A percentile compares a stretch with the other conserved stretches of the same genome.
These are phyloP conservation scores for Drosophila jambulina DNA, from an alignment of 1,140 invertebrate species.

Conservation along the genomic window DNA sequence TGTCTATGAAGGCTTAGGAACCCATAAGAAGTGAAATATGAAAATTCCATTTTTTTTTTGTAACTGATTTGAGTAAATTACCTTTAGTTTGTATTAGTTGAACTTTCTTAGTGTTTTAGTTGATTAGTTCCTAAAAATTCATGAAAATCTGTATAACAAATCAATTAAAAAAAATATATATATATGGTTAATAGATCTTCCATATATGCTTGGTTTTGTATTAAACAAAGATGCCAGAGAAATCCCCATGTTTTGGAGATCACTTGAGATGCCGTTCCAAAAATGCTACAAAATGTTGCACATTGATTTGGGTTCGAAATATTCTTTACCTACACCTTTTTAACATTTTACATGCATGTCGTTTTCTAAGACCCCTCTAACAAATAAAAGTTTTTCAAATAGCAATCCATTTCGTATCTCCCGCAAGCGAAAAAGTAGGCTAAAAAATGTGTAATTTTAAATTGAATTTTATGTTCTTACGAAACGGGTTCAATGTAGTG, in stretches of 20 bases:
- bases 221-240: too few species aligned
- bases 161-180: not conserved
- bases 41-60: not conserved
- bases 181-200: too few species aligned
- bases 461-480: not conserved
- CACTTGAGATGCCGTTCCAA: not conserved
- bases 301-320: too few species aligned
- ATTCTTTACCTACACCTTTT: too few species aligned
- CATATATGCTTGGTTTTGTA: too few species aligned
- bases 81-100: not conserved
- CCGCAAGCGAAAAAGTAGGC: constrained; percentile 7
- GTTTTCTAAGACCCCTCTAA: not conserved
- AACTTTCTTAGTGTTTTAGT: not conserved
- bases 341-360: not conserved
- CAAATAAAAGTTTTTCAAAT: not conserved
- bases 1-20: not conserved
- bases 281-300: not conserved
- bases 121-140: not conserved
- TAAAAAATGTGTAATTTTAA: not conserved
- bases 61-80: not conserved
- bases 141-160: not conserved
- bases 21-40: not conserved
- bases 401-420: not conserved
- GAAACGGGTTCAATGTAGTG: not conserved
- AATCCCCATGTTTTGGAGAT: not conserved